A percentile compares a stretch with the other conserved stretches of the same genome.
phyloP scores from a whole-genome alignment of 2,888 invertebrate genomes.

The Lymantria dispar region DNA sequence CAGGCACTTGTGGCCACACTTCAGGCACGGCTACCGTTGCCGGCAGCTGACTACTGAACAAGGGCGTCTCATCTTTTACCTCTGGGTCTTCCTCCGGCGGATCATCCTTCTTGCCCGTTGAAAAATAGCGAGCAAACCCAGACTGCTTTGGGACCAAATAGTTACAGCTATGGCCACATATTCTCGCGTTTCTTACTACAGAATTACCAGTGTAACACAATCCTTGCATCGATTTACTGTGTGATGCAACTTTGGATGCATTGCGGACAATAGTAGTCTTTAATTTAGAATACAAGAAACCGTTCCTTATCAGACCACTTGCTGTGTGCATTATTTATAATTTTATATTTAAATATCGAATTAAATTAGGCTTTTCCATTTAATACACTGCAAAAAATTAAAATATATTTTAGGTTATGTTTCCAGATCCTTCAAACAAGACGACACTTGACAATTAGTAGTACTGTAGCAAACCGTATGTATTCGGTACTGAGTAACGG shows the following conservation, averaged over 20 bases:
- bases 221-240: constrained; percentile 52
- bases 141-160: constrained; percentile 30
- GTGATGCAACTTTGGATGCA: constrained; percentile 74
- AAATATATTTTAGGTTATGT: constrained; percentile 53
- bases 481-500: no score
- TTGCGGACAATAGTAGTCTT: constrained; percentile 56
- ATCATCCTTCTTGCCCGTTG: constrained; percentile 61
- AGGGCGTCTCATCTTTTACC: constrained; percentile 64
- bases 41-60: constrained; percentile 85
- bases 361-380: constrained; percentile 43
- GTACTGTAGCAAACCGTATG: no score
- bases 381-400: constrained; percentile 31
- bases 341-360: constrained; percentile 10
- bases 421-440: constrained; percentile 65
- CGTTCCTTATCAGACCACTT: constrained; percentile 58
- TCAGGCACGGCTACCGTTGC: constrained; percentile 97
- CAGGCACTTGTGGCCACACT: constrained; percentile 97
- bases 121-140: constrained; percentile 50
- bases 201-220: constrained; percentile 32
- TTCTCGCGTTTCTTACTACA: constrained; percentile 33
- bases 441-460: constrained; percentile 3
- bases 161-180: constrained; percentile 44
- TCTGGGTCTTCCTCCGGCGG: constrained; percentile 64
- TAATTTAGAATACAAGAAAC: constrained; percentile 56
- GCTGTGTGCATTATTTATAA: constrained; percentile 63